phyloP scores from a whole-genome alignment of 1,140 invertebrate species.

The Ctenoplectra terminalis region DNA sequence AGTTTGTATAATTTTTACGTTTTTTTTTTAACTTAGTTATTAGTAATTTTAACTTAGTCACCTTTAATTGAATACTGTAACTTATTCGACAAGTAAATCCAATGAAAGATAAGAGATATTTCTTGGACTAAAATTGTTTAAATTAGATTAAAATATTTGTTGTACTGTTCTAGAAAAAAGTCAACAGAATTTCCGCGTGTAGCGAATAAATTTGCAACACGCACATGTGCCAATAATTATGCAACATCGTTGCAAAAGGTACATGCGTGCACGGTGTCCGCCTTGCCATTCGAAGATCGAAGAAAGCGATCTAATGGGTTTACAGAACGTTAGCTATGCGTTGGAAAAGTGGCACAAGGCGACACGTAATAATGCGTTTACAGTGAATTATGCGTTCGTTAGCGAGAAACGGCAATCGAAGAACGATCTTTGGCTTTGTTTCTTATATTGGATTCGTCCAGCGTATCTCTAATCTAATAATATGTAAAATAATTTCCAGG shows the following conservation, averaged over 20 bases:
- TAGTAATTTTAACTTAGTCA: too few species aligned
- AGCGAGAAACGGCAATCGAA: conserved; percentile 7
- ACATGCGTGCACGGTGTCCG: background rate
- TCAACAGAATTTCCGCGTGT: background rate
- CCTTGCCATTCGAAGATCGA: background rate
- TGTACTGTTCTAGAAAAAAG: background rate
- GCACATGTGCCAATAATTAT: background rate
- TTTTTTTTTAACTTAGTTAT: too few species aligned
- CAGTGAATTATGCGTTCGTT: conserved; percentile 22
- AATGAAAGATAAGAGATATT: background rate
- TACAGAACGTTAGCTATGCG: background rate
- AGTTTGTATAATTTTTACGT: background rate
- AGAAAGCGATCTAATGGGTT: background rate
- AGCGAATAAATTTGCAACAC: background rate
- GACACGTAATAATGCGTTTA: conserved; percentile 42
- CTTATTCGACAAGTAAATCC: too few species aligned
- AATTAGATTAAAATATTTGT: background rate
- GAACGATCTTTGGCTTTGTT: conserved; percentile 37
- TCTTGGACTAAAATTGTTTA: background rate
- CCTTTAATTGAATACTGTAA: too few species aligned
- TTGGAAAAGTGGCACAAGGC: conserved; percentile 59
- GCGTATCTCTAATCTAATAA: background rate
- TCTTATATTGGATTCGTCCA: background rate
- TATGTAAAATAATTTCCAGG: too few species aligned
- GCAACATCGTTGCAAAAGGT: conserved; percentile 15